Conservation (phyloP, 2,797 vertebrate species). For the Hyperoplus lanceolatus region DNA sequence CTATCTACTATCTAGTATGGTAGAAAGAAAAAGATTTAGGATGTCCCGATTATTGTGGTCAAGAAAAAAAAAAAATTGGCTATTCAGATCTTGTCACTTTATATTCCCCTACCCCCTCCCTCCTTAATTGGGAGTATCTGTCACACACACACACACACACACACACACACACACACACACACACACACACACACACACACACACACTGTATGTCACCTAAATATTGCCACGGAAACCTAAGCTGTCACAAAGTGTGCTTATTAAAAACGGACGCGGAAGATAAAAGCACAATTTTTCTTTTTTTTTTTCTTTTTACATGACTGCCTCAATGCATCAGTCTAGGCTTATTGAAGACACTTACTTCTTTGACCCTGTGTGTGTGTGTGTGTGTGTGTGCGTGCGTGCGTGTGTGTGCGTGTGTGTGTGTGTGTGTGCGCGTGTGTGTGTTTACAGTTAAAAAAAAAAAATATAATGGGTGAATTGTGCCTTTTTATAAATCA, state of each 20-base stretch:
- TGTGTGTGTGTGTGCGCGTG: too few relatives aligned
- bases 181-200: too few relatives aligned
- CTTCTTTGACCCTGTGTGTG: constrained; percentile 47
- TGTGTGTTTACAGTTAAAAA: constrained; percentile 17
- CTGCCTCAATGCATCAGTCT: constrained; percentile 77
- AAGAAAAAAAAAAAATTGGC: constrained; percentile 32
- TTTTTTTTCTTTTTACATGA: constrained; percentile 50
- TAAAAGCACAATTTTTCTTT: constrained; percentile 70
- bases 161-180: too few relatives aligned
- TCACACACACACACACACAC: constrained; percentile 22
- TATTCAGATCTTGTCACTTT: constrained; percentile 69
- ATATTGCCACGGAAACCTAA: constrained; percentile 78
- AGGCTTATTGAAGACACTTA: constrained; percentile 63
- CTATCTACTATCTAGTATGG: too few relatives aligned
- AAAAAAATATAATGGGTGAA: constrained; percentile 55
- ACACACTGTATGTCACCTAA: constrained; percentile 69
- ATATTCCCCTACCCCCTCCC: constrained; percentile 62
- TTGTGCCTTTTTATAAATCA: constrained; percentile 61
- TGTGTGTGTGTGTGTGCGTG: too few relatives aligned
- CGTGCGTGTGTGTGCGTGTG: too few relatives aligned
- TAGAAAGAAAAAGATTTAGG: too few relatives aligned
- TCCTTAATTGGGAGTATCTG: constrained; percentile 78
- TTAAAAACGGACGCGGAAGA: constrained; percentile 74
- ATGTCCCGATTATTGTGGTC: too few relatives aligned
- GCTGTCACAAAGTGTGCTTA: constrained; percentile 84